A percentile compares a stretch with the other conserved stretches of the same genome.
Evolutionary conservation across 2,113 vertebrate species (phyloP).

Genomic region (Sturnira hondurensis): DNA sequence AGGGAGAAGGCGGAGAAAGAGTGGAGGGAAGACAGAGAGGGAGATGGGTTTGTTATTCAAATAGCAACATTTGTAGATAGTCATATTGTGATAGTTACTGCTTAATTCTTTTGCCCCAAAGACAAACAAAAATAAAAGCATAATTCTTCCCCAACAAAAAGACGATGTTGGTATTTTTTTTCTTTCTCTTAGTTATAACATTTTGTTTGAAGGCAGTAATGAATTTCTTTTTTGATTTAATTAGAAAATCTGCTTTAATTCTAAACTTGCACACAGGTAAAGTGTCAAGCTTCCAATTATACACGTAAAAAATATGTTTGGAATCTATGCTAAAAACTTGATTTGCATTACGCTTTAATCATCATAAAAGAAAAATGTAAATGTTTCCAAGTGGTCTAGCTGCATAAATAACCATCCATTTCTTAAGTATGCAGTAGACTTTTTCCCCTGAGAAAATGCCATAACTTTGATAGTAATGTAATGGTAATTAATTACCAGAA

Average conservation of each 20-base stretch:
- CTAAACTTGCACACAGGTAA: constrained; percentile 57
- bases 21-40: too few species aligned
- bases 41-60: background rate
- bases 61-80: background rate
- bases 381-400: constrained; percentile 68
- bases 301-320: constrained; percentile 26
- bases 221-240: constrained; percentile 50
- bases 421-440: constrained; percentile 54
- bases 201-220: constrained; percentile 36
- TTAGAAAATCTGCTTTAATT: constrained; percentile 44
- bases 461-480: constrained; percentile 69
- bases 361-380: constrained; percentile 43
- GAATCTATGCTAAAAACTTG: constrained; percentile 16
- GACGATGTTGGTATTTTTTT: background rate
- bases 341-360: constrained; percentile 59
- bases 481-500: constrained; percentile 77
- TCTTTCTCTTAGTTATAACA: background rate
- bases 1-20: background rate
- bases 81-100: background rate
- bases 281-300: constrained; percentile 60
- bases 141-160: background rate
- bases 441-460: constrained; percentile 60
- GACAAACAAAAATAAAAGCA: background rate
- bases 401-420: constrained; percentile 70
- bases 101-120: background rate